These are phyloP conservation scores for Lagocephalus sceleratus DNA, from an alignment of 2,797 vertebrate species.

Conservation along the genomic window DNA sequence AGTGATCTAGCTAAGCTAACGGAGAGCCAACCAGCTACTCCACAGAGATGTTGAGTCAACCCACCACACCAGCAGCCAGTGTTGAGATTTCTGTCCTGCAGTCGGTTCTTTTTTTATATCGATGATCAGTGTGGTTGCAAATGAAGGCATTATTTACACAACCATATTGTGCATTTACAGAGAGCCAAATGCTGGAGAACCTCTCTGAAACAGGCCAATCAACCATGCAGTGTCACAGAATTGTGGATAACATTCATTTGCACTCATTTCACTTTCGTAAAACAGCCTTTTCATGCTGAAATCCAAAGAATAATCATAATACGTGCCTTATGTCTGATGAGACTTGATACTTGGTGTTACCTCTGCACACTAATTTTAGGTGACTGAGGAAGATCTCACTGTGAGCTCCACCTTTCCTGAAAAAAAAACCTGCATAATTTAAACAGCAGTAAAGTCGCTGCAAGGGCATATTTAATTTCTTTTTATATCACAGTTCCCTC, in stretches of 20 bases:
- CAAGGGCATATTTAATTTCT: too few species aligned
- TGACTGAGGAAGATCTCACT: conserved; percentile 42
- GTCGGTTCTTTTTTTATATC: too few species aligned
- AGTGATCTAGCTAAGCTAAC: conserved; percentile 12
- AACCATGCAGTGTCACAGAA: background rate
- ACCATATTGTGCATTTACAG: background rate
- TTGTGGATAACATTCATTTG: too few species aligned
- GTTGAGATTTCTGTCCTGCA: background rate
- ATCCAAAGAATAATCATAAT: conserved; percentile 25
- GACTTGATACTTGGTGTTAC: conserved; percentile 47
- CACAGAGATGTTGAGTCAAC: background rate
- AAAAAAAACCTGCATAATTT: conserved; percentile 48
- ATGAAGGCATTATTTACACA: background rate
- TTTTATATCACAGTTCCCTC: too few species aligned
- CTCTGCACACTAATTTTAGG: conserved; percentile 58
- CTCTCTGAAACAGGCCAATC: background rate
- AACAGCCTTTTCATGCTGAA: too few species aligned
- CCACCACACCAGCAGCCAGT: conserved; percentile 5
- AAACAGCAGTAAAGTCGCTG: conserved; percentile 2
- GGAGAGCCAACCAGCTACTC: conserved; percentile 25
- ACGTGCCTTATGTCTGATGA: conserved; percentile 22
- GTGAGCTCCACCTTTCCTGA: conserved; percentile 55
- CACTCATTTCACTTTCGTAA: background rate
- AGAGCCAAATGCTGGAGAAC: background rate
- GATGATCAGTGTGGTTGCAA: too few species aligned